phyloP scores from a whole-genome alignment of 1,140 invertebrate genomes.

The Brachionus plicatilis region DNA sequence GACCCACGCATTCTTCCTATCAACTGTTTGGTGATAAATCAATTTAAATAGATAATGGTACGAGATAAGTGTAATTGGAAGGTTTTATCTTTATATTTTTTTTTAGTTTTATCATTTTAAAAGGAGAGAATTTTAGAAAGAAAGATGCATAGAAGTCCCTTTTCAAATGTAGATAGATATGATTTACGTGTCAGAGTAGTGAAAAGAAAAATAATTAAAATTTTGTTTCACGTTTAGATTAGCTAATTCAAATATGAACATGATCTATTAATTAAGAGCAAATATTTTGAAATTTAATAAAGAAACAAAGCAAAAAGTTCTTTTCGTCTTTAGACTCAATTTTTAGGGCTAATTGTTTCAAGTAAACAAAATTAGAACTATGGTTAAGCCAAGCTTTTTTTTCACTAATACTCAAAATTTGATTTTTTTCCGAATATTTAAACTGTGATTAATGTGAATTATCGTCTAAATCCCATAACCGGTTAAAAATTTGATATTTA shows the following conservation, averaged over 20 bases:
- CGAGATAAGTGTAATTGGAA: not conserved
- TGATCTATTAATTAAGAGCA: conserved; percentile 12
- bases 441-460: conserved; percentile 3
- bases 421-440: conserved; percentile 9
- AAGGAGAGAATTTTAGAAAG: not conserved
- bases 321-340: not conserved
- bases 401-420: not conserved
- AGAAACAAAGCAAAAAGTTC: not conserved
- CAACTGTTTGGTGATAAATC: not conserved
- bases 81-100: not conserved
- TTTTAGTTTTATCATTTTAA: not conserved
- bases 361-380: not conserved
- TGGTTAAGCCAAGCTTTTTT: not conserved
- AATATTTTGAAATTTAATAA: not conserved
- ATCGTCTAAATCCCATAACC: not conserved
- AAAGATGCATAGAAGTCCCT: not conserved
- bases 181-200: not conserved
- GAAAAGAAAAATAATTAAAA: not conserved
- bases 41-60: not conserved
- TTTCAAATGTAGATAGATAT: not conserved
- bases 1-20: not conserved
- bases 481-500: conserved; percentile 6
- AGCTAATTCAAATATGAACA: conserved; percentile 3
- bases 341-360: not conserved
- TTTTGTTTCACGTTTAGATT: not conserved